Evolutionary conservation across 1,140 invertebrate species (phyloP).

Genomic region (Trypoxylus dichotomus): DNA sequence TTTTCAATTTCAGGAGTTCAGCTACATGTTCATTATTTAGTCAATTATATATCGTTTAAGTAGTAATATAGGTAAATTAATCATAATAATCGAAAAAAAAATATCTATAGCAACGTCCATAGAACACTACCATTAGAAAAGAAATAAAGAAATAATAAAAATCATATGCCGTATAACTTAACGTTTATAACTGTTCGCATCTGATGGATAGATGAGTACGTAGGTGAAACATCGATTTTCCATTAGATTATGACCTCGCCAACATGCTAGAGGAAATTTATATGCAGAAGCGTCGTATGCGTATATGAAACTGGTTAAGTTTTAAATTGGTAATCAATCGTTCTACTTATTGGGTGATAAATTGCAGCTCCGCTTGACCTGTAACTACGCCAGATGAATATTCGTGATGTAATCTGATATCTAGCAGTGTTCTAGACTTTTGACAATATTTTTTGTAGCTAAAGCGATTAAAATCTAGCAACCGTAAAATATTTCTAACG

Average conservation of each 20-base stretch:
- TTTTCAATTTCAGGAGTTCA: too few relatives aligned
- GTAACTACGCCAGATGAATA: not conserved
- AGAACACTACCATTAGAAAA: not conserved
- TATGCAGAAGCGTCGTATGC: not conserved
- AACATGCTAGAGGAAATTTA: not conserved
- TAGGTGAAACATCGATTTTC: slow-evolving; percentile 15
- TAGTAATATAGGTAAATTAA: not conserved
- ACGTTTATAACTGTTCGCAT: not conserved
- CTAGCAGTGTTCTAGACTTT: not conserved
- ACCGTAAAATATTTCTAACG: too few relatives aligned
- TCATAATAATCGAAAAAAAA: not conserved
- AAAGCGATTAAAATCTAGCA: too few relatives aligned
- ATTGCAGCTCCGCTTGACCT: not conserved
- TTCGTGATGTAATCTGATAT: not conserved
- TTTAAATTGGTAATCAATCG: slow-evolving; percentile 15
- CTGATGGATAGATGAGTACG: not conserved
- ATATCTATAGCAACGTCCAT: too few relatives aligned
- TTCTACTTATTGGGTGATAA: slow-evolving; percentile 4
- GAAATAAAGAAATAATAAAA: not conserved
- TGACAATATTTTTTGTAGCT: too few relatives aligned
- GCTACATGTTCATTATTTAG: too few relatives aligned
- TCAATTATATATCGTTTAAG: too few relatives aligned
- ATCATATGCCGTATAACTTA: not conserved
- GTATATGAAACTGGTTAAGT: slow-evolving; percentile 7
- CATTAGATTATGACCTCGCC: slow-evolving; percentile 7